A percentile compares a stretch with the other conserved stretches of the same genome.
These are phyloP conservation scores for Macrotis lagotis DNA, from an alignment of 2,113 vertebrate species.

Conservation along the genomic window DNA sequence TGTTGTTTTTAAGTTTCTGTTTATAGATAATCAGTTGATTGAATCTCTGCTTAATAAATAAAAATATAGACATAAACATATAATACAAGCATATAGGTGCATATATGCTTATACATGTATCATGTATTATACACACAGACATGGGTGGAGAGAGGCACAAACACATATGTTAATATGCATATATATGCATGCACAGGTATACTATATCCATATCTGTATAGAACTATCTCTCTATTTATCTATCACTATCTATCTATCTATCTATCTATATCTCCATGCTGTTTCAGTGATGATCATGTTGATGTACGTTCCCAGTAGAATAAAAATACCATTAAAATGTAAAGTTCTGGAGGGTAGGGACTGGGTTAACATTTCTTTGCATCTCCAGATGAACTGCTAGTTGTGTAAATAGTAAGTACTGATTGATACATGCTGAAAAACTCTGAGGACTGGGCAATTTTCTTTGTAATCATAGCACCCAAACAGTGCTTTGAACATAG, in stretches of 20 bases:
- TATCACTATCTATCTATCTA: too few species aligned
- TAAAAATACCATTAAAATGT: too few species aligned
- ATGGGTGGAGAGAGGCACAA: too few species aligned
- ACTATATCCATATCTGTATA: too few species aligned
- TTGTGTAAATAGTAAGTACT: too few species aligned
- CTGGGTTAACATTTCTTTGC: not conserved
- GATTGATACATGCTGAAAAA: not conserved
- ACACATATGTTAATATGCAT: too few species aligned
- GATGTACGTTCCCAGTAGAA: not conserved
- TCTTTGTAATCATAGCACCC: not conserved
- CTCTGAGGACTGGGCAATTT: not conserved
- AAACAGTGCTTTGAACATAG: not conserved
- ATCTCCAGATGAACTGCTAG: not conserved
- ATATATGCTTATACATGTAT: not conserved
- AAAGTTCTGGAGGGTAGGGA: not conserved
- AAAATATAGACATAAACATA: too few species aligned
- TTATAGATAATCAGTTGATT: not conserved
- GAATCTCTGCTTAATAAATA: not conserved
- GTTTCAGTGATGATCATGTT: too few species aligned
- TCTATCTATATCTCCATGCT: too few species aligned
- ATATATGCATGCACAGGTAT: too few species aligned
- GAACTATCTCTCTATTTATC: too few species aligned
- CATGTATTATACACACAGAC: not conserved
- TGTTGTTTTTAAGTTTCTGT: constrained; percentile 65
- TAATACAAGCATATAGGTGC: not conserved